Percentiles rank a stretch among this genome's conserved stretches.
These are phyloP conservation scores for Epinephelus coioides DNA, from an alignment of 2,797 vertebrate genomes.

Conservation along the genomic window DNA sequence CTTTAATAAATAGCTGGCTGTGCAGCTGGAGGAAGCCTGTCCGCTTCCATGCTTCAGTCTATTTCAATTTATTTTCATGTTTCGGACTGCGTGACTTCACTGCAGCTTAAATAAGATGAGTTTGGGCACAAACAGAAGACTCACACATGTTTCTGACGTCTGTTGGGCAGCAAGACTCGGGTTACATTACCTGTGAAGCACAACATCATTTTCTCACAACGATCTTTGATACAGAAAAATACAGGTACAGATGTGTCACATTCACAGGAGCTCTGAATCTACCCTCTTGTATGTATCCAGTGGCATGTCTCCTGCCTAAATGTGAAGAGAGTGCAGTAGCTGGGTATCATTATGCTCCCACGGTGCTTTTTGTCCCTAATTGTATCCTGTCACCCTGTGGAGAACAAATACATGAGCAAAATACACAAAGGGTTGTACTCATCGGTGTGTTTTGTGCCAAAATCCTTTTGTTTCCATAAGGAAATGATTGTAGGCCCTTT, in stretches of 20 bases:
- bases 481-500: slow-evolving; percentile 63
- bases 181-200: slow-evolving; percentile 3
- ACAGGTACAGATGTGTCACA: not conserved
- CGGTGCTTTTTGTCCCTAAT: slow-evolving; percentile 85
- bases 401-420: slow-evolving; percentile 70
- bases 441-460: slow-evolving; percentile 53
- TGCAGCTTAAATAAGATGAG: not conserved
- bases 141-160: not conserved
- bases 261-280: slow-evolving; percentile 2
- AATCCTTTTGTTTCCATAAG: slow-evolving; percentile 66
- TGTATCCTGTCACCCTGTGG: slow-evolving; percentile 82
- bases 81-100: not conserved
- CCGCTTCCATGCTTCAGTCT: not conserved
- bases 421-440: slow-evolving; percentile 59
- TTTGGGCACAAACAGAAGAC: not conserved
- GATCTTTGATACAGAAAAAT: not conserved
- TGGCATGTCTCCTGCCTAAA: slow-evolving; percentile 41
- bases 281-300: slow-evolving; percentile 12
- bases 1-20: not conserved
- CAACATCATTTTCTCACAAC: not conserved
- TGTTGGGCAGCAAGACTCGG: not conserved
- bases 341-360: slow-evolving; percentile 85
- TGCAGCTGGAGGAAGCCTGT: slow-evolving; percentile 1
- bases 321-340: slow-evolving; percentile 68
- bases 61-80: slow-evolving; percentile 3